Evolutionary conservation across 64 coral and sea anemone genomes (phyloP), one percentile per base, ranked within the genome.

Genomic region (Montipora cactus): DNA sequence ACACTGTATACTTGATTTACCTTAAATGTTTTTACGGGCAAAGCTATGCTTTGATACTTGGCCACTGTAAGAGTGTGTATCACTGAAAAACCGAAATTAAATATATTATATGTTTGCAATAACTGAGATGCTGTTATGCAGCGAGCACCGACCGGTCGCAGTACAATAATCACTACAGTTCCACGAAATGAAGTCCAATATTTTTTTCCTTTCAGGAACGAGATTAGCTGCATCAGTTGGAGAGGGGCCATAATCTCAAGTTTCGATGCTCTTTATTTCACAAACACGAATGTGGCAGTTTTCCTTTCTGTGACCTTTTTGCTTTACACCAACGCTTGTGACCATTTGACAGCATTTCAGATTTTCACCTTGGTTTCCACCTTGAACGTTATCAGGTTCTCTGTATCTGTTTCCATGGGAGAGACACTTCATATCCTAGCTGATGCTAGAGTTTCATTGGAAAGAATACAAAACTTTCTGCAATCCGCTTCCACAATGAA

Each of bases 371-470:
- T 77, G 47, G 11, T 77, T 59, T 78, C 53, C 14, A 62, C 87
- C 59, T 62, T 62, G 45, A 76, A 89, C 53, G 22, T 76, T 18
- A 76, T 64, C 58, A 76, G 62, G 58, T 77, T 76, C 21, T 89
- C 69, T 19, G 70, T 76, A 16, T 77, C 76, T 4, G 87, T 77
- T 3, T 89, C 59, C 20, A 48, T 84, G 81, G 81, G 81, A 0
- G 61, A 84, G 6, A 84, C 81, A 48, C 81, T 84, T 69, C 81
- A 67, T 69, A n/a, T 84, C 25, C 15, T 84, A 48, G 81, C 81
- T 49, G 81, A 84, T 45, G 81, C 28, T 69, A 84, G 67, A 84
- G 81, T 84, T 67, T 84, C 81, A 1, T 84, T 84, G 13, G 59
- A 49, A 25, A 84, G 81, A 15, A 84, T 84, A 68, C 81, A 84